Base-by-base conservation (phyloP, 2,797 vertebrate genomes). In the Chrosomus eos region DNA sequence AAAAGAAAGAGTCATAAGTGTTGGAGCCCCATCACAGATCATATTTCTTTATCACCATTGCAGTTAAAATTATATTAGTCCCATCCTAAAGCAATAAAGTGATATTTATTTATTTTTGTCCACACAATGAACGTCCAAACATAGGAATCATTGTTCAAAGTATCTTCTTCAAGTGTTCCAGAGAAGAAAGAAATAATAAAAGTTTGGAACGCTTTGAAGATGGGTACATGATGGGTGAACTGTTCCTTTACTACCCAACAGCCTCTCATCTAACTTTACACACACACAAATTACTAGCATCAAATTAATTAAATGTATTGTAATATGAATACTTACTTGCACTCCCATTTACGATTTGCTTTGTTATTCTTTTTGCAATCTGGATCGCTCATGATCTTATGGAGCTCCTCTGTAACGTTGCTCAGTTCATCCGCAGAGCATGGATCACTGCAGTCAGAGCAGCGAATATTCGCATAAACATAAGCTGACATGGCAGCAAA, bases 351-450 rank as follows among this genome's bases (percentile, higher is more conserved):
- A 45, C 60, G 31, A 75, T 66, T 14, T 11, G 62, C n/a, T 1
- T 1, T 31, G 1, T 7, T 0, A 0, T 0, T 1, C 26, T 5
- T 2, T 10, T 0, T 1, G 33, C 60, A 67, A 3, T 16, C 6
- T 40, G 51, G 14, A 18, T 7, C 1, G 3, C 1, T 2, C 1
- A 58, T 7, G 4, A 3, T 3, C 7, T 58, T 2, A 0, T 0
- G 0, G 2, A 14, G 1, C 0, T 53, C 2, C 0, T 16, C 0
- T 5, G 0, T 0, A 26, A 16, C 1, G 0, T 21, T 1, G 0
- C 0, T 0, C 1, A 5, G 1, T 16, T 9, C 0, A 10, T 0
- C 0, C 0, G 0, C 0, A 21, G 1, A 4, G 23, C 81, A 83
- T 26, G 60, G 18, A 1, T 23, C 0, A 21, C 10, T 31, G 45